A percentile compares a stretch with the other conserved stretches of the same genome.
Evolutionary conservation across 2,888 invertebrate genomes (phyloP).

Genomic region (Dasypogon diadema): DNA sequence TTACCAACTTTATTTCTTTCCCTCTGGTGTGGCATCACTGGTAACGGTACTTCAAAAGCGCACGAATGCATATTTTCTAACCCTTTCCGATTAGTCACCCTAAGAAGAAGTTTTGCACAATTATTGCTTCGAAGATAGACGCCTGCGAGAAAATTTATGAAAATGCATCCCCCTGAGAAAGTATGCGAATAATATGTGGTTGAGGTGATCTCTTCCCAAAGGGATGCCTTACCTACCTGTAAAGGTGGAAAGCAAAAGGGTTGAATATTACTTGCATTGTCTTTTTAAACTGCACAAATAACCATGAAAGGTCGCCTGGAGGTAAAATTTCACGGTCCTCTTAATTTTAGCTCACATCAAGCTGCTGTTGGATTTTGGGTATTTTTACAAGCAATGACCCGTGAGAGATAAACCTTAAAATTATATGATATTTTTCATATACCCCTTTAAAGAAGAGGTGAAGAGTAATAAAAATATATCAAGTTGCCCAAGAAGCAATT

Average conservation of each 20-base stretch:
- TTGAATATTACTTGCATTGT: constrained; percentile 26
- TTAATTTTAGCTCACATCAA: constrained; percentile 13
- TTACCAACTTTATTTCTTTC: background rate
- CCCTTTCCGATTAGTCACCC: constrained; percentile 47
- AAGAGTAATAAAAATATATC: too few relatives aligned
- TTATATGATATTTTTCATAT: too few relatives aligned
- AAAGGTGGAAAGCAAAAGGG: constrained; percentile 6
- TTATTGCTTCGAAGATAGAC: constrained; percentile 43
- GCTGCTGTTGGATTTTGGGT: constrained; percentile 28
- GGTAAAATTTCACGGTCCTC: constrained; percentile 43
- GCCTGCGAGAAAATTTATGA: constrained; percentile 37
- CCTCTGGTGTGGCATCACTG: background rate
- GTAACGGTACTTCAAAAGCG: background rate
- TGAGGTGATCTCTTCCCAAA: background rate
- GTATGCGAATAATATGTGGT: constrained; percentile 12
- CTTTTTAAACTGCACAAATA: constrained; percentile 15
- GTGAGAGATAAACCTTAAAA: constrained; percentile 56
- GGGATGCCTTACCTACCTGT: constrained; percentile 3
- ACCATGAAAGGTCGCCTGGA: background rate
- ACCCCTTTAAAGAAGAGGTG: too few relatives aligned
- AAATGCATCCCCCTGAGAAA: constrained; percentile 45
- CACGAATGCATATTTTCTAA: constrained; percentile 41
- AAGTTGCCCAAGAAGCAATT: too few relatives aligned
- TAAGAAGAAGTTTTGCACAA: constrained; percentile 38
- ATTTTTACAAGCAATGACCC: constrained; percentile 54